Evolutionary conservation across 2,113 vertebrate species (phyloP), one percentile per base, ranked within the genome.

Genomic region (Pongo abelii): DNA sequence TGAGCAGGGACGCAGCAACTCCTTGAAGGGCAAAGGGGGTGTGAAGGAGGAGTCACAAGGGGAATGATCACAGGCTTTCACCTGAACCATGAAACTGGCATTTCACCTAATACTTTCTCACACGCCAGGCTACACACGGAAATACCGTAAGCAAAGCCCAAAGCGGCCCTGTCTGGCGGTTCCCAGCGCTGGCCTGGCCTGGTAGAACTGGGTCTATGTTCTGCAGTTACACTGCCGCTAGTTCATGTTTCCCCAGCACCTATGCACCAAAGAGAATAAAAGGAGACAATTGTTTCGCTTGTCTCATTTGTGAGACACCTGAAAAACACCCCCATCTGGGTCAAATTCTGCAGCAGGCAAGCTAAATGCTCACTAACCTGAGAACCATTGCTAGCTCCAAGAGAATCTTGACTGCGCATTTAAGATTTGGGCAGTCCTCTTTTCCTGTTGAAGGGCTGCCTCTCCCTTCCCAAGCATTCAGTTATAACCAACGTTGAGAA

Each of bases 361-460:
- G 80, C 67, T 4, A 40, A 27, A 30, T 4, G 14, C 84, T 59
- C 20, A 1, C 35, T 52, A 9, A 57, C 46, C 84, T 55, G 11
- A 43, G 75, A 20, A 32, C 27, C 35, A 9, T 1, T 1, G 0
- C 77, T 1, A 1, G 13, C 14, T 69, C 35, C 59, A 20, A 35
- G 81, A 35, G 52, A 23, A 25, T 46, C 85, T 10, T 8, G 5
- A 69, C 69, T n/a, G 46, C 40, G 23, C 3, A 23, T 10, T 17
- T 22, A 27, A 69, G 72, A 70, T 57, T 4, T n/a, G 35, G 75
- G 80, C 61, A 64, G 40, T 38, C 46, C 35, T 61, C 12, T 84
- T 84, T 74, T 61, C 25, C 27, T 93, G 35, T 10, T 30, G 30
- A 27, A 48, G 18, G 64, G 70, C 70, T 17, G 18, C 40, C 8